Evolutionary conservation across 2,888 invertebrate genomes (phyloP), one percentile per base, ranked within the genome.

Genomic region (Protophormia terraenovae): DNA sequence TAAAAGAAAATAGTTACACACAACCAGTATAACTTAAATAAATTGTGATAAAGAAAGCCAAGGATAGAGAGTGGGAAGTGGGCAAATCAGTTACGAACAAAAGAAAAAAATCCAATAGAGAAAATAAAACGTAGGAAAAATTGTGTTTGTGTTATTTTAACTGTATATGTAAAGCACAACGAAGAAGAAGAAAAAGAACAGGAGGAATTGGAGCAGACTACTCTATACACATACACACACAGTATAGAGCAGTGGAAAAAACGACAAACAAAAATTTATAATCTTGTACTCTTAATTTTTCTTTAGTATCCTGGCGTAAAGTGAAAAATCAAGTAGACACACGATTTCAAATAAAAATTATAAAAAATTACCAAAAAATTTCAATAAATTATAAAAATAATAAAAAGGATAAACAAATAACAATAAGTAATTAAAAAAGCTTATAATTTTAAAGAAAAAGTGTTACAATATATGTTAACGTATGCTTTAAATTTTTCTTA

Each of bases 281-380:
- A 80, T 50, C 62, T 73, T 45, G 76, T 71, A 45, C 76, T 82
- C 76, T 82, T 71, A 78, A 75, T 78, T 78, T 77, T 81, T 82
- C 45, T 50, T 60, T 55, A 78, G 82, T 75, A 78, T 84, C 73
- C 84, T 78, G 67, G 41, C 60, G 47, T 50, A 64, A 69, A 78
- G 77, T 84, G 80, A 80, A 84, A 80, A 80, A 78, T 81, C 60
- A 84, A 84, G 80, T 81, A 82, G 69, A 79, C 47, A 75, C 29
- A 45, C 19, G 69, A 64, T 19, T 73, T 38, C 12, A 45, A 2
- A 69, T 41, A 32, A 66, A 53, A 41, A 53, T 12, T 19, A 58
- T 58, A 66, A 16, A 32, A 53, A 60, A 29, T 7, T 14, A 45
- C 41, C 4, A 16, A 29, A 12, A 67, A 50, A 55, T 64, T 45